A percentile compares a stretch with the other conserved stretches of the same genome.
These are phyloP conservation scores for Melanotaenia maccullochi DNA, from an alignment of 2,797 vertebrate genomes.

Conservation along the genomic window DNA sequence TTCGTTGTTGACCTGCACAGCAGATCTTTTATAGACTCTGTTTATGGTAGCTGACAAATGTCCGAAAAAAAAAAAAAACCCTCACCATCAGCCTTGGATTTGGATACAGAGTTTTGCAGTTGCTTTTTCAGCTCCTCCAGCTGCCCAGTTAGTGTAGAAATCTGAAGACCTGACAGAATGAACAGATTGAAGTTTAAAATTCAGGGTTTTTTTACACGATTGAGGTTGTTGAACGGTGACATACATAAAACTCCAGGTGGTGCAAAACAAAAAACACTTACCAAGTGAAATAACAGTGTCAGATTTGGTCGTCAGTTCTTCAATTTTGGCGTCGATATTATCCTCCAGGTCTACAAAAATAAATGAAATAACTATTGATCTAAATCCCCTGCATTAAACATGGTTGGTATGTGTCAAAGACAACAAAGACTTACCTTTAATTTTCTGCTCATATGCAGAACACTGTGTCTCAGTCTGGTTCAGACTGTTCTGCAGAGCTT, in stretches of 20 bases:
- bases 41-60: not conserved
- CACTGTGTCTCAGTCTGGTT: constrained; percentile 36
- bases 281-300: constrained; percentile 44
- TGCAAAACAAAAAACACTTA: constrained; percentile 28
- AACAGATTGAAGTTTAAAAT: not conserved
- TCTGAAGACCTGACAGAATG: constrained; percentile 51
- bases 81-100: constrained; percentile 47
- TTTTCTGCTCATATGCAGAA: fast-evolving
- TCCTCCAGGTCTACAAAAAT: constrained; percentile 45
- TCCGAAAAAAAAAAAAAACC: not conserved
- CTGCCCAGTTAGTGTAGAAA: constrained; percentile 48
- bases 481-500: constrained; percentile 49
- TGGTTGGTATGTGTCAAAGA: not conserved
- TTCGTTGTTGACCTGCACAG: not conserved
- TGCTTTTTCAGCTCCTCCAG: constrained; percentile 41
- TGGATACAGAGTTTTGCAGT: constrained; percentile 28
- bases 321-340: constrained; percentile 36
- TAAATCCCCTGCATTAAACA: not conserved
- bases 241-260: not conserved
- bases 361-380: not conserved
- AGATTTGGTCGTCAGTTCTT: constrained; percentile 32
- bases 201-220: not conserved
- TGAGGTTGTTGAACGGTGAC: not conserved
- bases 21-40: not conserved
- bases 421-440: constrained; percentile 34